Evolutionary conservation across 2,888 invertebrate species (phyloP).

Genomic region (Anagyrus pseudococci): DNA sequence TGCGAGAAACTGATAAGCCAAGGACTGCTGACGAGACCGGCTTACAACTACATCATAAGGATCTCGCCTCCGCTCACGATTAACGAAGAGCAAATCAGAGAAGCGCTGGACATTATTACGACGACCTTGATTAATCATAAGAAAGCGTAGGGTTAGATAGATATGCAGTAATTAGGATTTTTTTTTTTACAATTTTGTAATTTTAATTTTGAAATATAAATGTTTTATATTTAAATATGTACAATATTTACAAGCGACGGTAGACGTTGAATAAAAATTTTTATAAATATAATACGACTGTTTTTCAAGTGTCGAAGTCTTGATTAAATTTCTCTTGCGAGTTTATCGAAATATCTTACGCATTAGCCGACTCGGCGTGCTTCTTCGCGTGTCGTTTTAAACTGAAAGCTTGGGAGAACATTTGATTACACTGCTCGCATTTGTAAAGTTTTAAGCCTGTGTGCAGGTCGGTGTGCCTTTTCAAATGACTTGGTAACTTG

Average conservation of each 20-base stretch:
- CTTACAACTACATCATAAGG: slow-evolving; percentile 75
- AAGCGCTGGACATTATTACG: slow-evolving; percentile 67
- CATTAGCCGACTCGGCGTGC: too few relatives aligned
- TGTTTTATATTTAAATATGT: too few relatives aligned
- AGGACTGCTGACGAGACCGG: slow-evolving; percentile 76
- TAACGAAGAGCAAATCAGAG: slow-evolving; percentile 66
- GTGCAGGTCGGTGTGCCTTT: slow-evolving; percentile 56
- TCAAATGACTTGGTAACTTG: slow-evolving; percentile 56
- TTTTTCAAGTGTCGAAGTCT: too few relatives aligned
- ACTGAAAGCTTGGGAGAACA: slow-evolving; percentile 63
- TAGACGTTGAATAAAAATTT: too few relatives aligned
- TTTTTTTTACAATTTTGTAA: too few relatives aligned
- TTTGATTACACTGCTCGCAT: slow-evolving; percentile 61
- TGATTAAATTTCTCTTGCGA: too few relatives aligned
- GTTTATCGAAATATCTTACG: too few relatives aligned
- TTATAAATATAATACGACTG: too few relatives aligned
- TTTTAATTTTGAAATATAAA: too few relatives aligned
- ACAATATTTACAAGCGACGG: too few relatives aligned
- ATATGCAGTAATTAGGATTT: too few relatives aligned
- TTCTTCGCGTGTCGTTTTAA: slow-evolving; percentile 64
- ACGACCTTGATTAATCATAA: slow-evolving; percentile 47
- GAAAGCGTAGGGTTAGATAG: slow-evolving; percentile 6
- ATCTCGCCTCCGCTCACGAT: slow-evolving; percentile 77
- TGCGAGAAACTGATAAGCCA: slow-evolving; percentile 70
- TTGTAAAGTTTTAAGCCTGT: slow-evolving; percentile 55